Evolutionary conservation across 1,140 invertebrate species (phyloP), one percentile per base, ranked within the genome.

Genomic region (Diorhabda sublineata): DNA sequence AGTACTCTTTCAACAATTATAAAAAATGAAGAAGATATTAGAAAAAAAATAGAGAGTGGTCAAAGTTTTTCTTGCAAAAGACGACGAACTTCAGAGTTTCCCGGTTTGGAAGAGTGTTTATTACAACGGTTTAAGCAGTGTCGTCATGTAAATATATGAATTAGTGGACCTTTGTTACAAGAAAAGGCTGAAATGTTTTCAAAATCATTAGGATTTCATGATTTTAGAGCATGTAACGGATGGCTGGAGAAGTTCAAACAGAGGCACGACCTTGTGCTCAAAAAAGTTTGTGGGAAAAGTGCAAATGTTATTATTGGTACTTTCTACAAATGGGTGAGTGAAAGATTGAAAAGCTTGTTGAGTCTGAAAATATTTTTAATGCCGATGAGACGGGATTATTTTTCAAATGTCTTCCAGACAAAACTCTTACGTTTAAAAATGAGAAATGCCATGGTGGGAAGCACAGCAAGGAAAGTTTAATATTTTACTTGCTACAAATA

Each of bases 301-400:
- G 11, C 58, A 43, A 6, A 1, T 52, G 45, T 52, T 52, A 6
- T 2, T 6, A 52, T 52, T 52, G 2, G 8, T 52, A 52, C 45
- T 9, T 52, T 2, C 8, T 6, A 52, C 45, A 52, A 52, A 52
- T 52, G 45, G 45, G 8, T 6, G 8, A 52, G 45, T 52, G 45
- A 52, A 58, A 26, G 26, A 26, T 75, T 71, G 71, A 70, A 73
- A 62, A 69, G 47, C 56, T 60, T 74, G 41, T 45, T 66, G 56
- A 64, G 42, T 4, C 70, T 66, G 66, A 79, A 58, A 69, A 81
- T 70, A 78, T 83, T 70, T 47, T 83, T 77, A 83, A 83, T 73
- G 76, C 74, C n/a, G 80, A 84, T 71, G 81, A 83, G 75, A 82
- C 78, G 2, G 79, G 76, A 2, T 64, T 83, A 3, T 84, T 83